These are phyloP conservation scores for Anneissia japonica DNA, from an alignment of 35 echinoderm and acorn worm genomes.

Conservation along the genomic window DNA sequence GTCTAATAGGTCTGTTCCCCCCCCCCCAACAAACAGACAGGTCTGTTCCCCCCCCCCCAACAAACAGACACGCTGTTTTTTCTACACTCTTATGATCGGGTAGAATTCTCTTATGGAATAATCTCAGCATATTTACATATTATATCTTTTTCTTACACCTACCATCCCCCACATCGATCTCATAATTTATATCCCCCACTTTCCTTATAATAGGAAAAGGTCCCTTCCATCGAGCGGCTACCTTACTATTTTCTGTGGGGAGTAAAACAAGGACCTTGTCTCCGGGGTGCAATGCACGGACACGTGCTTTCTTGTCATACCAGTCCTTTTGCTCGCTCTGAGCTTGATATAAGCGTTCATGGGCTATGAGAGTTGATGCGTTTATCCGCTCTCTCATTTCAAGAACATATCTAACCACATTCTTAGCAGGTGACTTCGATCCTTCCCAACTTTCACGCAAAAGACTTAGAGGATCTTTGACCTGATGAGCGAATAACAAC, in stretches of 20 bases:
- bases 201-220: slow-evolving; percentile 40
- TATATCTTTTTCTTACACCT: slow-evolving; percentile 28
- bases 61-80: too few species aligned
- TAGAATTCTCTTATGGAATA: slow-evolving; percentile 22
- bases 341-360: slow-evolving; percentile 15
- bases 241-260: slow-evolving; percentile 16
- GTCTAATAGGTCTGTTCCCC: too few species aligned
- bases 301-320: slow-evolving; percentile 43
- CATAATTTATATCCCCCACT: slow-evolving; percentile 41
- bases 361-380: slow-evolving; percentile 37
- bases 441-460: slow-evolving; percentile 47
- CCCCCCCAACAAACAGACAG: too few species aligned
- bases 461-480: slow-evolving; percentile 60
- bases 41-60: too few species aligned
- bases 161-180: slow-evolving; percentile 30
- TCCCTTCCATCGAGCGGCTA: slow-evolving; percentile 42
- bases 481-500: slow-evolving; percentile 50
- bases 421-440: neutral
- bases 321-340: slow-evolving; percentile 51
- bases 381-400: slow-evolving; percentile 37
- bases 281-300: slow-evolving; percentile 32
- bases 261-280: slow-evolving; percentile 45
- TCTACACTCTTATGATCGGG: too few species aligned
- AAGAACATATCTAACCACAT: slow-evolving; percentile 54
- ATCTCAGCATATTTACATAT: slow-evolving; percentile 58